Evolutionary conservation across 2,888 invertebrate genomes (phyloP), one percentile per base, ranked within the genome.

Genomic region (Ypsolopha sequella): DNA sequence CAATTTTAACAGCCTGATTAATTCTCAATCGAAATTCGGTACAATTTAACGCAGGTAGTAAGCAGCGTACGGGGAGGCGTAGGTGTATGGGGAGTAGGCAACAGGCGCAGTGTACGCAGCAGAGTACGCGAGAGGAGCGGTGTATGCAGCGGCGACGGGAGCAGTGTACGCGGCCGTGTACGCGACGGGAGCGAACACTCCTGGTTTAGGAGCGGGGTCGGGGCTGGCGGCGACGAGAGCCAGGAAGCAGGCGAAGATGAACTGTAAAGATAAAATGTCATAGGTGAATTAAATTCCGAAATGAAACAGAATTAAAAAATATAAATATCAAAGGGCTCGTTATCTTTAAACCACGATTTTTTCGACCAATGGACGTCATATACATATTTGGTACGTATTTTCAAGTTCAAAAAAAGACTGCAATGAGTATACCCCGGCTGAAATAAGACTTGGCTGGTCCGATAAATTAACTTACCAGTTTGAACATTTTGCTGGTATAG

Each of bases 121-220:
- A 35, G 75, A 70, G 60, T 75, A 73, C n/a, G 73, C 63, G 36
- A 65, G 50, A 48, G 66, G 64, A 8, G 71, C 64, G 50, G 64
- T 55, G 64, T 70, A 71, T 36, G 67, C 67, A 7, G 65, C 52
- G n/a, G 58, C 55, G 2, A 66, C 62, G 14, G 75, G 69, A 8
- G 78, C 68, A 33, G 68, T 66, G 64, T 75, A 76, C 13, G 73
- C 71, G 14, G 66, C 73, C 52, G 87, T 80, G 53, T 82, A 66
- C 8, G 69, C 75, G 45, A 76, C 64, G 51, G 64, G 70, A 44
- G 76, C 79, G 60, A n/a, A 54, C 48, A 24, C 52, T 10, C 34
- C 45, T 10, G 34, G 52, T 52, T 52, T 13, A 38, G 36, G 36
- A 9, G 55, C 52, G 46, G 65, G 51, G 6, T 58, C 39, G 11